Evolutionary conservation across 2,797 vertebrate genomes (phyloP).

Genomic region (Crypturellus tataupa): DNA sequence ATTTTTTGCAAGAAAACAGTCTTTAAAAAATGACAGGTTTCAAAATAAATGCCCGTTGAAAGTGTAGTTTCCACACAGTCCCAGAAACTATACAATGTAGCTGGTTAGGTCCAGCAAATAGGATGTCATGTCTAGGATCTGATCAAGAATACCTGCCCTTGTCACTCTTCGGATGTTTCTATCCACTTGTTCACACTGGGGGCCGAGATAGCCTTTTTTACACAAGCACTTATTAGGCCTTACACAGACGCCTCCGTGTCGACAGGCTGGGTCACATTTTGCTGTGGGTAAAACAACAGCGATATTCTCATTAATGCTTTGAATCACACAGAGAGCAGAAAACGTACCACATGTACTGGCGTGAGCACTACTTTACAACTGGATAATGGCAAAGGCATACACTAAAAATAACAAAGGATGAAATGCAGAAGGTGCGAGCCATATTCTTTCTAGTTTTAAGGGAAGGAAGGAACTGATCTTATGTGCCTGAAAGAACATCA

Average conservation of each 20-base stretch:
- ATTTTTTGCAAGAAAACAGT: conserved; percentile 81
- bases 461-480: not conserved
- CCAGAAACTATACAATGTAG: conserved; percentile 94
- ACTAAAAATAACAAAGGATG: not conserved
- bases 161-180: conserved; percentile 88
- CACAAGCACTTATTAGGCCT: conserved; percentile 97
- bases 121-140: conserved; percentile 98
- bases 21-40: conserved; percentile 81
- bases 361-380: not conserved
- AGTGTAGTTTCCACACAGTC: conserved; percentile 80
- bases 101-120: conserved; percentile 98
- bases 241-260: conserved; percentile 94
- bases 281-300: conserved; percentile 80
- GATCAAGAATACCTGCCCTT: conserved; percentile 95
- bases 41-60: conserved; percentile 85
- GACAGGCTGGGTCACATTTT: conserved; percentile 95
- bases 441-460: rapidly evolving
- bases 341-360: not conserved
- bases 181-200: conserved; percentile 95
- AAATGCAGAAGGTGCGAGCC: not conserved
- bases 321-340: not conserved
- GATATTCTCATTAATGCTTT: not conserved
- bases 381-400: not conserved
- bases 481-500: not conserved
- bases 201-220: conserved; percentile 94